A percentile compares a stretch with the other conserved stretches of the same genome.
Conservation (phyloP, 1,140 invertebrate genomes). For the Venturia canescens region DNA sequence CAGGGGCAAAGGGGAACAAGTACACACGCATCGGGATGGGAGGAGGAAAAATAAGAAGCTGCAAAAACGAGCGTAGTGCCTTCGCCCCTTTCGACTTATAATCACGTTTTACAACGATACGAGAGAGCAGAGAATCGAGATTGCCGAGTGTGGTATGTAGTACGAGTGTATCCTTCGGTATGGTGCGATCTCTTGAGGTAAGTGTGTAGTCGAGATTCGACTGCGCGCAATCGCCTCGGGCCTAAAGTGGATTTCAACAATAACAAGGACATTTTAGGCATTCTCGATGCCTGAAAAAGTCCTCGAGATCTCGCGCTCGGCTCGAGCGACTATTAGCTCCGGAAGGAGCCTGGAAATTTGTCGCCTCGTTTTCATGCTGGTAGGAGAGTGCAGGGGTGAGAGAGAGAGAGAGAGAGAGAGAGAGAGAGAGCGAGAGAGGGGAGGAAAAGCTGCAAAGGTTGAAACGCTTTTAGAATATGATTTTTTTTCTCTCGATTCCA, state of each 20-base stretch:
- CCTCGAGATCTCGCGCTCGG: background rate
- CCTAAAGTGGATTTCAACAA: slow-evolving; percentile 24
- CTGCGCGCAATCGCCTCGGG: too few relatives aligned
- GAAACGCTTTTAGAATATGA: slow-evolving; percentile 13
- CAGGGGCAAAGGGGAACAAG: slow-evolving; percentile 14
- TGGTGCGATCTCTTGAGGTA: background rate
- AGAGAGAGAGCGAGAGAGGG: background rate
- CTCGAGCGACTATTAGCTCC: background rate
- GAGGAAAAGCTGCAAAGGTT: background rate
- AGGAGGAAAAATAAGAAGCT: slow-evolving; percentile 14
- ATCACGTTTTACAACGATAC: slow-evolving; percentile 6
- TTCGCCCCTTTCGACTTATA: slow-evolving; percentile 38
- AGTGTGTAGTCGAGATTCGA: background rate
- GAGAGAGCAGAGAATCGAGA: slow-evolving; percentile 34
- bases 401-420: background rate
- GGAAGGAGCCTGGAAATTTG: background rate
- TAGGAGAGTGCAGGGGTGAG: background rate
- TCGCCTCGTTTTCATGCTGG: slow-evolving; percentile 14
- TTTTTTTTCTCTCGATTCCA: slow-evolving; percentile 25
- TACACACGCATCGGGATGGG: slow-evolving; percentile 58
- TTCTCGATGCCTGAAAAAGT: background rate
- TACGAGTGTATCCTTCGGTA: background rate
- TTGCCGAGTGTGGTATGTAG: background rate
- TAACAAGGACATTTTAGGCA: background rate
- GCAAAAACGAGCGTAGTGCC: background rate